These are phyloP conservation scores for Maccullochella peelii DNA, from an alignment of 2,113 vertebrate genomes.

Conservation along the genomic window DNA sequence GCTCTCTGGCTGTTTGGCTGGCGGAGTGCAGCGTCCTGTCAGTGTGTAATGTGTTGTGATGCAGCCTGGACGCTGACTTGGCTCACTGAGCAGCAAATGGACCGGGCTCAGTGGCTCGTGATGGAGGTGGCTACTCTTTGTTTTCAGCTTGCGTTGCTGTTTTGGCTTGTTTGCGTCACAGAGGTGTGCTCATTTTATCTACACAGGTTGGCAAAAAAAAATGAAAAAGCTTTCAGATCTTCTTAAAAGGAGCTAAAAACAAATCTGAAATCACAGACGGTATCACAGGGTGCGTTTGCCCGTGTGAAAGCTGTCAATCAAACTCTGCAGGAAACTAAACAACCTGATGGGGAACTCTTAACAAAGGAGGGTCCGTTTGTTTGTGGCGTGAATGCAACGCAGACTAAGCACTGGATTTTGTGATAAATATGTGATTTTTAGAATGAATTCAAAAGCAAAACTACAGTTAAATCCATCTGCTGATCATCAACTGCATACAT, in stretches of 20 bases:
- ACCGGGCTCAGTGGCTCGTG: slow-evolving; percentile 22
- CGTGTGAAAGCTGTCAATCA: no score
- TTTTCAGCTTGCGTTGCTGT: neutral
- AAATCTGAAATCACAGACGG: neutral
- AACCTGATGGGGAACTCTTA: no score
- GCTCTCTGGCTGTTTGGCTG: slow-evolving; percentile 7
- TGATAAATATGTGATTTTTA: neutral
- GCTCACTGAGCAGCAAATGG: slow-evolving; percentile 47
- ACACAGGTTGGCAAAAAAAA: neutral
- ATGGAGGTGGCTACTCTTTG: slow-evolving; percentile 15
- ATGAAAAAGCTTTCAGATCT: neutral
- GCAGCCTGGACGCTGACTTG: slow-evolving; percentile 16
- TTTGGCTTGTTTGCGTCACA: neutral
- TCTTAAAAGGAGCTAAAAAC: neutral
- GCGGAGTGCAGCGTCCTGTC: slow-evolving; percentile 12
- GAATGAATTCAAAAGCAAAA: no score
- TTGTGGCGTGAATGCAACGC: neutral
- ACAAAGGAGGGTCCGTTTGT: neutral
- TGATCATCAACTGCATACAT: no score
- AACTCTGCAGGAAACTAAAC: no score
- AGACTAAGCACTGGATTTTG: neutral
- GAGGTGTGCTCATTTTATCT: neutral
- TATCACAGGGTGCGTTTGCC: neutral
- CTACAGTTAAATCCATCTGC: no score
- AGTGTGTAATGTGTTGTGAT: slow-evolving; percentile 40